A percentile compares a stretch with the other conserved stretches of the same genome.
phyloP scores from a whole-genome alignment of 2,888 invertebrate species.

The Epinotia bilunana region DNA sequence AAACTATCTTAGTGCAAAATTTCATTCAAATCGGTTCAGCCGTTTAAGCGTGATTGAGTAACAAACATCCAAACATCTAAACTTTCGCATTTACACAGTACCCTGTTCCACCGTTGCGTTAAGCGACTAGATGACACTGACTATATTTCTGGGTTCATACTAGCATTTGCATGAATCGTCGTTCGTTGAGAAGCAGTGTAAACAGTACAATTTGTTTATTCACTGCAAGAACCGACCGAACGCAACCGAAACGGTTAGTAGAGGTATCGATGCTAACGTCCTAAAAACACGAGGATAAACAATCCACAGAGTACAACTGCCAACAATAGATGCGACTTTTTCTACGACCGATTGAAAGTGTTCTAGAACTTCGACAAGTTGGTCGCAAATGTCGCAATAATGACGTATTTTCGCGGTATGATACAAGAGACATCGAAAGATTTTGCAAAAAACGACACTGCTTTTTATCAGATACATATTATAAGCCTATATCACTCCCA shows the following conservation, averaged over 20 bases:
- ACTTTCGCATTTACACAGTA: neutral
- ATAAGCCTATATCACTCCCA: no score
- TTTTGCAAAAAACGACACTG: no score
- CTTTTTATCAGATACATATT: no score
- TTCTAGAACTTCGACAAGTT: neutral
- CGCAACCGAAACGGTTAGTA: constrained; percentile 13
- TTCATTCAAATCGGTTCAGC: no score
- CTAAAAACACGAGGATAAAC: constrained; percentile 16
- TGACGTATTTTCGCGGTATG: constrained; percentile 2
- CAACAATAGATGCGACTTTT: constrained; percentile 15
- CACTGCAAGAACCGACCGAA: neutral
- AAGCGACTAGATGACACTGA: no score
- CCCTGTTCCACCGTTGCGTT: no score
- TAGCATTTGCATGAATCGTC: neutral
- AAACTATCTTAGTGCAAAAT: no score
- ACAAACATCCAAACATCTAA: no score
- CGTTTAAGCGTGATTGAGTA: no score
- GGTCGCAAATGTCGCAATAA: neutral
- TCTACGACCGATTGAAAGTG: neutral
- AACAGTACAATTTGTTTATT: neutral
- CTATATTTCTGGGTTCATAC: no score
- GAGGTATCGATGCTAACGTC: neutral
- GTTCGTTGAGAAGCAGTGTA: neutral
- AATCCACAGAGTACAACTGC: neutral
- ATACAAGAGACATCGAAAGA: no score